Conservation (phyloP, 2,888 invertebrate genomes). For the Hirtodrosophila cameraria region DNA sequence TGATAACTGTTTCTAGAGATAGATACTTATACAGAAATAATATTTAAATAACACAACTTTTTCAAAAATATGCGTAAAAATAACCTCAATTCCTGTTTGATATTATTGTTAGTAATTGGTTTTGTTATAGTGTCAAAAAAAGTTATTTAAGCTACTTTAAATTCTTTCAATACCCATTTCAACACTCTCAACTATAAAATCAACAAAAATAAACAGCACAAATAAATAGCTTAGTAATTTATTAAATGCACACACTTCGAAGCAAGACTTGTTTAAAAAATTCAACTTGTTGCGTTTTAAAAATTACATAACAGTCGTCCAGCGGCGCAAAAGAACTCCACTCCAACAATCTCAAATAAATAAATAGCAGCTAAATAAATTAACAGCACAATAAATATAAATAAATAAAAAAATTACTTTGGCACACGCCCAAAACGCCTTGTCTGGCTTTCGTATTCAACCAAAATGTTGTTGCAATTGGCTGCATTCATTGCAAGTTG, state of each 20-base stretch:
- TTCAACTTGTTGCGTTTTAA: constrained; percentile 43
- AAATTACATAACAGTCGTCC: constrained; percentile 59
- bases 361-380: constrained; percentile 54
- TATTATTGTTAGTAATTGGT: too few relatives aligned
- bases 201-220: neutral
- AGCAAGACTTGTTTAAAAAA: constrained; percentile 42
- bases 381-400: constrained; percentile 23
- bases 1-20: too few relatives aligned
- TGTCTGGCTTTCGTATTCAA: constrained; percentile 23
- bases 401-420: constrained; percentile 32
- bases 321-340: constrained; percentile 54
- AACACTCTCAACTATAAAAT: constrained; percentile 9
- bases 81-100: too few relatives aligned
- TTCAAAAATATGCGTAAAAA: too few relatives aligned
- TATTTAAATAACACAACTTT: too few relatives aligned
- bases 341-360: constrained; percentile 37
- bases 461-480: constrained; percentile 36
- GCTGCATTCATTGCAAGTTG: constrained; percentile 12
- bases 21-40: too few relatives aligned
- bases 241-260: constrained; percentile 64
- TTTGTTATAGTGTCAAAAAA: too few relatives aligned
- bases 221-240: constrained; percentile 64
- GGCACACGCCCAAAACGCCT: constrained; percentile 69
- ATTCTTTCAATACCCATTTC: constrained; percentile 27
- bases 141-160: constrained; percentile 34